Conservation (phyloP, 1,140 invertebrate genomes). For the Drosophila miranda region DNA sequence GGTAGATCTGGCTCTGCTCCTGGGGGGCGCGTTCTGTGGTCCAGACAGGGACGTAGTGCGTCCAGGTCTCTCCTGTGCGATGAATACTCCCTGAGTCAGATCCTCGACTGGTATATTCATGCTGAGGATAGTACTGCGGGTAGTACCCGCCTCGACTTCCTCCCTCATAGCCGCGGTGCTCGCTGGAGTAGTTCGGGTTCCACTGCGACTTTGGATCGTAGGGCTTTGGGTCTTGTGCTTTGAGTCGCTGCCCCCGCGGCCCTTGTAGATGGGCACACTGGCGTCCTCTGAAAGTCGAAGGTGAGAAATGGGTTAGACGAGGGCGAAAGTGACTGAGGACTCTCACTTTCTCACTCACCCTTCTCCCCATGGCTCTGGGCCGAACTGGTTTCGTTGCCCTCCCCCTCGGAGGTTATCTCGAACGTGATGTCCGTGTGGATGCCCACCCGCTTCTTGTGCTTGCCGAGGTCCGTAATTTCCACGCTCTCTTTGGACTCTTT, state of each 20-base stretch:
- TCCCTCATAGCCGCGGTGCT: slow-evolving; percentile 52
- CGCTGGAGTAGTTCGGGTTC: slow-evolving; percentile 71
- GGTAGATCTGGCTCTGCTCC: slow-evolving; percentile 58
- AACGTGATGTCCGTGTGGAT: slow-evolving; percentile 82
- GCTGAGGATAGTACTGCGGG: slow-evolving; percentile 66
- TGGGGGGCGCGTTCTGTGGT: slow-evolving; percentile 72
- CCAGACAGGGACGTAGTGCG: slow-evolving; percentile 76
- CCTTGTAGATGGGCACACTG: slow-evolving; percentile 80
- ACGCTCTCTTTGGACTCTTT: slow-evolving; percentile 81
- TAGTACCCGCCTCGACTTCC: slow-evolving; percentile 43
- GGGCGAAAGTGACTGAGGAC: slow-evolving; percentile 20
- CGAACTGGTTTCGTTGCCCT: slow-evolving; percentile 77
- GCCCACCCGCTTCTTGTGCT: slow-evolving; percentile 81
- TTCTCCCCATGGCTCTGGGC: slow-evolving; percentile 72
- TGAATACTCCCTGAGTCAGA: slow-evolving; percentile 48
- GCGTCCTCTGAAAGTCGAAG: slow-evolving; percentile 63
- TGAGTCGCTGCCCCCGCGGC: slow-evolving; percentile 57
- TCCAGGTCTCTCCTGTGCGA: slow-evolving; percentile 69
- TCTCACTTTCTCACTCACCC: slow-evolving; percentile 43
- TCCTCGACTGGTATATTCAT: slow-evolving; percentile 49
- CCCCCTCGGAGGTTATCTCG: slow-evolving; percentile 78
- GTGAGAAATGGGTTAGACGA: neutral
- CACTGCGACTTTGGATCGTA: slow-evolving; percentile 74
- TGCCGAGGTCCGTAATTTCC: slow-evolving; percentile 79
- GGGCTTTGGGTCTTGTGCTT: slow-evolving; percentile 61